These are phyloP conservation scores for Xenus cinereus DNA, from an alignment of 2,113 vertebrate species.

Conservation along the genomic window DNA sequence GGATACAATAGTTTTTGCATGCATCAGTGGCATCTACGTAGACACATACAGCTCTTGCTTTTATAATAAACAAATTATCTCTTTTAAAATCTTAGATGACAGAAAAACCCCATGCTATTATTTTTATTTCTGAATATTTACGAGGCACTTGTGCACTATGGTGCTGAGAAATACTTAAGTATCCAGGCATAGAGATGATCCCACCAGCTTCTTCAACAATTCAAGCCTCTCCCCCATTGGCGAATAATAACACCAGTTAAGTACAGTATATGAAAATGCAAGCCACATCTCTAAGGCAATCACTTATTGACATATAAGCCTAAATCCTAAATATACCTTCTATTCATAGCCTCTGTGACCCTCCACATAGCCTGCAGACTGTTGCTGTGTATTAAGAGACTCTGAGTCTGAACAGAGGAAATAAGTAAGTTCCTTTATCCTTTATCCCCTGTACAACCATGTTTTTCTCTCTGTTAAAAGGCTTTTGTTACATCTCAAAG, in stretches of 20 bases:
- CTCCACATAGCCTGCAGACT: neutral
- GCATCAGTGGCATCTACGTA: neutral
- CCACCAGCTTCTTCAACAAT: neutral
- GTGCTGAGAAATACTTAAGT: neutral
- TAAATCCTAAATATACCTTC: neutral
- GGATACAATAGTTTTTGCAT: neutral
- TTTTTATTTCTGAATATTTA: conserved; percentile 7
- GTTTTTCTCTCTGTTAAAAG: neutral
- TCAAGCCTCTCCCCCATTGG: neutral
- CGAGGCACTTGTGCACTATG: neutral
- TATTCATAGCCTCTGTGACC: neutral
- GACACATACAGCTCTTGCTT: neutral
- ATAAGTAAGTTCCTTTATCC: neutral
- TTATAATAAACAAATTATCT: neutral
- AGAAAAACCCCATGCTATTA: neutral
- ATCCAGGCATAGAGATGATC: neutral
- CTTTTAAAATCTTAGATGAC: neutral
- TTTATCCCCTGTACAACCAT: neutral
- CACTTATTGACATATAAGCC: neutral
- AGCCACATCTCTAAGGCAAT: neutral
- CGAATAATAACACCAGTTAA: neutral
- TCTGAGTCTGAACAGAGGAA: neutral
- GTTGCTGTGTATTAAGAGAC: neutral
- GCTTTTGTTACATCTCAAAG: neutral
- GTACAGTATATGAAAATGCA: neutral